A percentile compares a stretch with the other conserved stretches of the same genome.
Evolutionary conservation across 2,888 invertebrate genomes (phyloP).

Genomic region (Drosophila kambysellisi): DNA sequence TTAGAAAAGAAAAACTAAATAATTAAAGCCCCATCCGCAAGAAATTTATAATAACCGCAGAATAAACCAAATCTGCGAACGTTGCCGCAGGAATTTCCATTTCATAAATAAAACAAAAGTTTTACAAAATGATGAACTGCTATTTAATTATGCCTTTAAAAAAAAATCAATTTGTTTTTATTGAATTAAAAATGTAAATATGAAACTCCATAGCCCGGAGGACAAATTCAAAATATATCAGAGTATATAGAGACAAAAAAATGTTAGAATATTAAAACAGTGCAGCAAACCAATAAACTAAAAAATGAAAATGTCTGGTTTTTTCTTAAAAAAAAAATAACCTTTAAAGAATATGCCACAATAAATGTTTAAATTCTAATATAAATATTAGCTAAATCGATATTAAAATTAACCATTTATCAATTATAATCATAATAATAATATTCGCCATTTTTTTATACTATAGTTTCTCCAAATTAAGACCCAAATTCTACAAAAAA

Average conservation of each 20-base stretch:
- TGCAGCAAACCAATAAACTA: neutral
- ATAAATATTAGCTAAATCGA: neutral
- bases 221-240: neutral
- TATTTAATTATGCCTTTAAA: neutral
- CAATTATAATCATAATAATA: neutral
- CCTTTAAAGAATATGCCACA: neutral
- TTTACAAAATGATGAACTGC: neutral
- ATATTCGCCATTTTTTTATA: neutral
- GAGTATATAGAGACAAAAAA: neutral
- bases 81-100: constrained; percentile 63
- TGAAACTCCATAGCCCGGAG: neutral
- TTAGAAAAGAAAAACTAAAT: constrained; percentile 39
- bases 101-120: constrained; percentile 47
- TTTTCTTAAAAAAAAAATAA: neutral
- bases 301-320: neutral
- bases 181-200: neutral
- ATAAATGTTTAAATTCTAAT: neutral
- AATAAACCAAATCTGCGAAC: constrained; percentile 25
- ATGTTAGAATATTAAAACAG: neutral
- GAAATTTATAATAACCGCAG: constrained; percentile 41
- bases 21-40: constrained; percentile 39
- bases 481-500: neutral
- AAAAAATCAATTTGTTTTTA: neutral
- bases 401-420: neutral
- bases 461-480: neutral